Conservation (phyloP, 2,888 invertebrate genomes). For the Drosophila robusta region DNA sequence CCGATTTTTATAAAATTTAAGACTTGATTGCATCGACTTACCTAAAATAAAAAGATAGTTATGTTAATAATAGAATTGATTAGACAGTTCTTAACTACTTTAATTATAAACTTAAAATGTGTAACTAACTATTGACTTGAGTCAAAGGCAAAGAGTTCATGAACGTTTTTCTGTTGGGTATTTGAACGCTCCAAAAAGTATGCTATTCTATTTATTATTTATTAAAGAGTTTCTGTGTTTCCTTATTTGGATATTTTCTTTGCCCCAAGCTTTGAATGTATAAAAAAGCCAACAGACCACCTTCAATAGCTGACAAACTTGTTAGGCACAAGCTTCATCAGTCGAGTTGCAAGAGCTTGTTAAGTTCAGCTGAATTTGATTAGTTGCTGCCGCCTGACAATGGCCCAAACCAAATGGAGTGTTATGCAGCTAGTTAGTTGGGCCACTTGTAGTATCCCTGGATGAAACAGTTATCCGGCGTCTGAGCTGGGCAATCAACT, state of each 20-base stretch:
- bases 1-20: not conserved
- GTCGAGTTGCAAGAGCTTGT: not conserved
- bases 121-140: no score
- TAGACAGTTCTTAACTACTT: not conserved
- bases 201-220: not conserved
- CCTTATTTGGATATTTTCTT: no score
- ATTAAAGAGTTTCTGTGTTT: no score
- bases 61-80: not conserved
- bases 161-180: not conserved
- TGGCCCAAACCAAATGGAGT: conserved; percentile 6
- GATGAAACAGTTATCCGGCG: conserved; percentile 23
- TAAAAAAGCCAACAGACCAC: no score
- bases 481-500: conserved; percentile 35
- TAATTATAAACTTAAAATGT: not conserved
- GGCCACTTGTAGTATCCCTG: conserved; percentile 12
- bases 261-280: no score
- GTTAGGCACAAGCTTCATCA: not conserved
- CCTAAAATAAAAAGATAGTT: conserved; percentile 22
- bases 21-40: conserved; percentile 12
- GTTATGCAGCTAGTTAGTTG: conserved; percentile 11
- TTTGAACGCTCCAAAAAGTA: conserved; percentile 1
- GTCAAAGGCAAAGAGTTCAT: not conserved
- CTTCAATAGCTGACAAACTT: not conserved
- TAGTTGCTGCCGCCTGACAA: conserved; percentile 8
- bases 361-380: conserved; percentile 20